phyloP scores from a whole-genome alignment of 2,113 vertebrate species.

The Petrocephalus microphthalmus region DNA sequence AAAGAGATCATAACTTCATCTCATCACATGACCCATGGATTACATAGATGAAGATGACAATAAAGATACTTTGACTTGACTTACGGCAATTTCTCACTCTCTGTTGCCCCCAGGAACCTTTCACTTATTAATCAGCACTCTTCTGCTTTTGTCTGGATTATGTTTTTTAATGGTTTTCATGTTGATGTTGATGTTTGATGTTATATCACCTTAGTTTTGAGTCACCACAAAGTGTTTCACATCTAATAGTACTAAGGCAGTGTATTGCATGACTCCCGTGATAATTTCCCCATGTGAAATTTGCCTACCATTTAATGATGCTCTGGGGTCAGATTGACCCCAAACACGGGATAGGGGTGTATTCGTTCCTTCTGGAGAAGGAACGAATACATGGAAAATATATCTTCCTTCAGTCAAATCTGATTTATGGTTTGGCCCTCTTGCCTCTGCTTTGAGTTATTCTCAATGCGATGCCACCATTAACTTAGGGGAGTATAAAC shows the following conservation, averaged over 20 bases:
- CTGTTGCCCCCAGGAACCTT: background rate
- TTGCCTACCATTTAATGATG: no score
- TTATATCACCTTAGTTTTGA: background rate
- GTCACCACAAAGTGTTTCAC: background rate
- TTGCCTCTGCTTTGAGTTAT: background rate
- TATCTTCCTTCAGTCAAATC: background rate
- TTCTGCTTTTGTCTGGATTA: background rate
- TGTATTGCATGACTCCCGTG: background rate
- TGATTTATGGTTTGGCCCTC: background rate
- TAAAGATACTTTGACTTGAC: background rate
- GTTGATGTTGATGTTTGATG: no score
- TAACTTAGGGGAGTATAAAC: background rate
- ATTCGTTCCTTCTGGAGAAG: no score
- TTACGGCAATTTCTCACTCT: background rate
- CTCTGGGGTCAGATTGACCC: no score
- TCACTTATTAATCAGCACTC: background rate
- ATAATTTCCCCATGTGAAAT: no score
- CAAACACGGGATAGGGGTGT: no score
- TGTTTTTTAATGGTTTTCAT: background rate
- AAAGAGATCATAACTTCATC: background rate
- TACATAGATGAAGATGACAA: background rate
- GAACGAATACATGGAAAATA: background rate
- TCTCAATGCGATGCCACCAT: background rate
- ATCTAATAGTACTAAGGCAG: background rate
- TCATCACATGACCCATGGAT: background rate